Conservation (phyloP, 2,797 vertebrate genomes). For the Syncerus caffer region DNA sequence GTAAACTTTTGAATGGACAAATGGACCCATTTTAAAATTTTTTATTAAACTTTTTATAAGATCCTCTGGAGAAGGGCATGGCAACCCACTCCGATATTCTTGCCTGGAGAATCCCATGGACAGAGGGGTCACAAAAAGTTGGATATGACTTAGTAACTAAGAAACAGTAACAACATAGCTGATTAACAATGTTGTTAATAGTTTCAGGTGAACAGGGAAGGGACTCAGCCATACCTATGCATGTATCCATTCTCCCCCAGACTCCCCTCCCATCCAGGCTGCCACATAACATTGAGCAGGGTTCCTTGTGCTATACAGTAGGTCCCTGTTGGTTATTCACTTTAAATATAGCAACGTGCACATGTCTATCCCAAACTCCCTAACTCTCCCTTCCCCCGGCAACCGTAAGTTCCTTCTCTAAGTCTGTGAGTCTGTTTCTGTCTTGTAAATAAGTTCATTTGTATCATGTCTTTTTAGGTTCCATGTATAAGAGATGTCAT, state of each 20-base stretch:
- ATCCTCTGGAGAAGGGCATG: neutral
- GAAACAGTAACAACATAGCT: neutral
- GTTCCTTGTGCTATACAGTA: neutral
- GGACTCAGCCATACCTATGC: neutral
- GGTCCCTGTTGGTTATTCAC: neutral
- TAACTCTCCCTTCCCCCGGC: neutral
- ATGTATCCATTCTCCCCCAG: neutral
- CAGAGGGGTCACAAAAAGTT: neutral
- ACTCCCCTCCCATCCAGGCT: neutral
- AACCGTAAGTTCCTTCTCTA: neutral
- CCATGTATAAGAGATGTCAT: neutral
- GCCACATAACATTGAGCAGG: neutral
- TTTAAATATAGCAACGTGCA: neutral
- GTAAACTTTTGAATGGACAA: neutral
- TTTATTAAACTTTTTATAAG: neutral
- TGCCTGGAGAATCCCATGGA: neutral
- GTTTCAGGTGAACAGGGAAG: neutral
- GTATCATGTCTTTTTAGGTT: neutral
- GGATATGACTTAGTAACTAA: neutral
- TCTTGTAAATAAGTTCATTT: neutral
- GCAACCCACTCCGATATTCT: neutral
- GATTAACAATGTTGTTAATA: neutral
- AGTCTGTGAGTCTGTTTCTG: neutral
- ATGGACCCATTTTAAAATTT: neutral
- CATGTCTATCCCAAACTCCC: neutral